Conservation (phyloP, 2,113 vertebrate species). For the Xenopus tropicalis region UCB_Xtro_10.0 CM004452.2:26740501-26741000, state of each 20-base stretch:
- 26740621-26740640: background rate
- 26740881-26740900: background rate
- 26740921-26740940: background rate
- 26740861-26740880: background rate
- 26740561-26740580: too few species aligned
- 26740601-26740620: too few species aligned
- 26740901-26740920: background rate
- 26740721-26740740: background rate
- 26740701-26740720: slow-evolving; percentile 18
- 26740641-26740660: background rate
- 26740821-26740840: too few species aligned
- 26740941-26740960: background rate
- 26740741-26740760: background rate
- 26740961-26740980: background rate
- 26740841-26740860: too few species aligned
- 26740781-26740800: background rate
- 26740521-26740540: too few species aligned
- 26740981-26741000: background rate
- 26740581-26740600: too few species aligned
- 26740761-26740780: background rate
- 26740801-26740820: too few species aligned
- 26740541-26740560: too few species aligned
- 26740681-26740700: slow-evolving; percentile 37
- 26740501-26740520: too few species aligned
- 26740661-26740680: slow-evolving; percentile 20